Base-by-base conservation (phyloP, 1,140 invertebrate species). In the Zaprionus gabonicus region DNA sequence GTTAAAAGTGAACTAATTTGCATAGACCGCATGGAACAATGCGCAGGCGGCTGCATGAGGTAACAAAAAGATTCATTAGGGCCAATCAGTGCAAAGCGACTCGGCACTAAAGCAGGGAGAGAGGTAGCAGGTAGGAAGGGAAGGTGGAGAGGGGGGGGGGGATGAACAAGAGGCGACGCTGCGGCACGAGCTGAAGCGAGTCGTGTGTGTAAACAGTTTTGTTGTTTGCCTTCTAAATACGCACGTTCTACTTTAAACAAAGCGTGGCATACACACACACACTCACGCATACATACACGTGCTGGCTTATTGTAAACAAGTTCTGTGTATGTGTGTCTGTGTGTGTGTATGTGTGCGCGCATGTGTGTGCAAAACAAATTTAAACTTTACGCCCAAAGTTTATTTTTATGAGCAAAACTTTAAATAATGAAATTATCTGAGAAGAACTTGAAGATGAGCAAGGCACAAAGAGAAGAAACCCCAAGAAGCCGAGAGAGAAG, bases 11-110 rank as follows among this genome's bases (percentile, higher is more conserved):
- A 88, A 88, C 84, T 88, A 88, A 88, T 88, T 88, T 88, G 87
- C 85, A 90, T 88, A 88, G 85, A 90, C 84, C 85, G 78, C 78
- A 87, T 68, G 81, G 81, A 78, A 88, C 81, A 88, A 88, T 88
- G 85, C 85, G 85, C 84, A 90, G 84, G 78, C 84, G 81, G 85
- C 85, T 70, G 81, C 84, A 83, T 66, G 76, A 76, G 84, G 85
- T 90, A 88, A 88, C 84, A 88, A 88, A 87, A 90, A 88, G 84
- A 88, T 88, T 88, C 84, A 88, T 88, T 88, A 88, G 85, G 84
- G 84, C 85, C 84, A 88, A 88, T 88, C 84, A 88, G 83, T 87
- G 83, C 84, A 88, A 78, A 88, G 84, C 85, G 84, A 78, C 59
- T 70, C 81, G 74, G 65, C 71, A 62, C 71, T 62, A 82, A 72